A percentile compares a stretch with the other conserved stretches of the same genome.
Conservation (phyloP, 1,140 invertebrate species). For the Ooceraea biroi region DNA sequence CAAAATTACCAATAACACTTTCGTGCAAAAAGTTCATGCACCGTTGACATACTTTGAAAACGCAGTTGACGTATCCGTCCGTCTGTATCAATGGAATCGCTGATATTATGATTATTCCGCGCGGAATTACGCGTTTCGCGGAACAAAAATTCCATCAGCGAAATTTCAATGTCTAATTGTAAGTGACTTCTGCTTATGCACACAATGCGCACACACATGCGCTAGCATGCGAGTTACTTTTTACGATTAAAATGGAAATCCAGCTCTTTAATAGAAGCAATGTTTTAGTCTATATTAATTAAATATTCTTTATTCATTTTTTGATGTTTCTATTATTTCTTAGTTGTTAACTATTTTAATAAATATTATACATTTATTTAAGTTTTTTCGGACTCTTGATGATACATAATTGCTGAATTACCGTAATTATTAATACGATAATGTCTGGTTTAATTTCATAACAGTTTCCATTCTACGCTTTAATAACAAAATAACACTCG, state of each 20-base stretch:
- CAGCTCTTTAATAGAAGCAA: not conserved
- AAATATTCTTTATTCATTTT: not conserved
- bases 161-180: constrained; percentile 29
- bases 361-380: no score
- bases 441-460: no score
- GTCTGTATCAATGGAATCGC: constrained; percentile 45
- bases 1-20: constrained; percentile 63
- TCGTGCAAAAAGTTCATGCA: constrained; percentile 53
- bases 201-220: not conserved
- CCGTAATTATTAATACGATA: no score
- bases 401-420: no score
- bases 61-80: constrained; percentile 17
- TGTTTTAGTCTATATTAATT: not conserved
- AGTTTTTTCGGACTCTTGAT: no score
- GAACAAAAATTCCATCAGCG: constrained; percentile 23
- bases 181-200: not conserved
- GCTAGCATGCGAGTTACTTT: not conserved
- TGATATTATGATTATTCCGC: constrained; percentile 45
- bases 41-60: constrained; percentile 59
- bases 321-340: no score
- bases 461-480: no score
- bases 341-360: no score
- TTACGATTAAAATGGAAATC: not conserved
- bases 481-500: no score
- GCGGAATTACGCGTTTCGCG: constrained; percentile 36